Conservation (phyloP, 2,888 invertebrate species). For the Xestia sexstrigata region DNA sequence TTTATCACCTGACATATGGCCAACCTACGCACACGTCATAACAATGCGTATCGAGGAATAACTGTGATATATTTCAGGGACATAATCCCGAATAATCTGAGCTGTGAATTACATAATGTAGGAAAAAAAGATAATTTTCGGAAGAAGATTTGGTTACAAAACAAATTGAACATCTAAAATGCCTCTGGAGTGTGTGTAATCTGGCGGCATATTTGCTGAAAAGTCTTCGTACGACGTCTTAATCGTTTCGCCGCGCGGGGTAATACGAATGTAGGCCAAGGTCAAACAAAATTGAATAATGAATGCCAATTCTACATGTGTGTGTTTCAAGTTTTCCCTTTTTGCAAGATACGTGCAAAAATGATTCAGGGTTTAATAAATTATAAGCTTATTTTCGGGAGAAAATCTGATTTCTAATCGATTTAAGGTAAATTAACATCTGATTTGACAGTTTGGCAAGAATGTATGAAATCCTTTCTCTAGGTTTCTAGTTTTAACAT, state of each 20-base stretch:
- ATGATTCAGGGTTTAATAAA: not conserved
- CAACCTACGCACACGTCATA: slow-evolving; percentile 53
- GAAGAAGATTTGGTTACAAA: slow-evolving; percentile 31
- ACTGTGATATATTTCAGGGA: slow-evolving; percentile 38
- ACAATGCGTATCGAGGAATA: slow-evolving; percentile 43
- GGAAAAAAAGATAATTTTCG: slow-evolving; percentile 10
- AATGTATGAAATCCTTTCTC: not conserved
- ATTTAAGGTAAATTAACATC: not conserved
- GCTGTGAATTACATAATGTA: slow-evolving; percentile 23
- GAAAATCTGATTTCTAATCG: not conserved
- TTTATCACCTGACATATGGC: slow-evolving; percentile 40
- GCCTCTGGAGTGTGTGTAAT: slow-evolving; percentile 47
- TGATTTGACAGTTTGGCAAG: not conserved
- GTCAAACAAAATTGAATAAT: slow-evolving; percentile 64
- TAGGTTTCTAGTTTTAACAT: not conserved
- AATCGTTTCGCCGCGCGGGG: slow-evolving; percentile 47
- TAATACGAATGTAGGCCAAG: slow-evolving; percentile 63
- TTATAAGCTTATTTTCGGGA: not conserved
- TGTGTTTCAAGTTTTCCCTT: slow-evolving; percentile 43
- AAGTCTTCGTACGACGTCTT: slow-evolving; percentile 47
- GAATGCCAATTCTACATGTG: slow-evolving; percentile 44
- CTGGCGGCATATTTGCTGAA: slow-evolving; percentile 51
- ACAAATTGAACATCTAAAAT: slow-evolving; percentile 55
- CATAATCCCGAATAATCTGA: slow-evolving; percentile 20
- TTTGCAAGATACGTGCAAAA: not conserved